phyloP scores from a whole-genome alignment of 1,140 invertebrate species.

The Aphelenchoides fujianensis region DNA sequence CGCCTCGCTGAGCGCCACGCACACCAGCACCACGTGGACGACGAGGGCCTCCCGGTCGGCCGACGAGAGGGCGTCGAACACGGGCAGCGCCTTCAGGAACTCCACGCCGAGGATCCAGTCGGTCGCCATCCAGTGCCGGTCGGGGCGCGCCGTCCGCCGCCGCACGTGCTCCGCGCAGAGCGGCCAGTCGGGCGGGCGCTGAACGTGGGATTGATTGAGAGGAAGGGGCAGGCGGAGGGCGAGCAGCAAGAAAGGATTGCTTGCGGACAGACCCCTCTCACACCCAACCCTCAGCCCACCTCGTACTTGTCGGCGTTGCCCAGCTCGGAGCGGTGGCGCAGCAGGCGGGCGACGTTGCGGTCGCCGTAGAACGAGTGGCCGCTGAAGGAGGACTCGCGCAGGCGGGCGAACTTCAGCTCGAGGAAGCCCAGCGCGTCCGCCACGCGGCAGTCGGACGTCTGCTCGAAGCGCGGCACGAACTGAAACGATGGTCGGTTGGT shows the following conservation, averaged over 20 bases:
- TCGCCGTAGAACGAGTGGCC: not conserved
- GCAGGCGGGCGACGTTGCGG: not conserved
- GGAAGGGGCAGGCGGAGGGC: not conserved
- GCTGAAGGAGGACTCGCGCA: not conserved
- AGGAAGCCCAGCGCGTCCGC: not conserved
- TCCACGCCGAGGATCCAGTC: not conserved
- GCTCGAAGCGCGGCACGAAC: not conserved
- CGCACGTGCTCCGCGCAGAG: too few species aligned
- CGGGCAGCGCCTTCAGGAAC: not conserved
- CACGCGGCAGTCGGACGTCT: not conserved
- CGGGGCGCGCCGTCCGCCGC: too few species aligned
- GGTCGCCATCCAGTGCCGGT: not conserved
- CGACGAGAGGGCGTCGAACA: not conserved
- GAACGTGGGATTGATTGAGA: not conserved
- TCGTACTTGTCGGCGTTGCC: conserved; percentile 2
- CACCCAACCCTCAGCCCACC: too few species aligned
- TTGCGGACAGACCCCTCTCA: too few species aligned
- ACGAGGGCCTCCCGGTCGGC: not conserved
- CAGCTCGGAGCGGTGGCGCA: not conserved
- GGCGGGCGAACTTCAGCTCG: not conserved
- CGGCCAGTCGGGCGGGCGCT: too few species aligned
- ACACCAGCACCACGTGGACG: not conserved
- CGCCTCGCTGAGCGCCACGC: not conserved
- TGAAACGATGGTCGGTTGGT: too few species aligned
- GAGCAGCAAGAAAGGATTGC: too few species aligned